Conservation (phyloP, 2,888 invertebrate species). For the Leptinotarsa tumamoca region DNA sequence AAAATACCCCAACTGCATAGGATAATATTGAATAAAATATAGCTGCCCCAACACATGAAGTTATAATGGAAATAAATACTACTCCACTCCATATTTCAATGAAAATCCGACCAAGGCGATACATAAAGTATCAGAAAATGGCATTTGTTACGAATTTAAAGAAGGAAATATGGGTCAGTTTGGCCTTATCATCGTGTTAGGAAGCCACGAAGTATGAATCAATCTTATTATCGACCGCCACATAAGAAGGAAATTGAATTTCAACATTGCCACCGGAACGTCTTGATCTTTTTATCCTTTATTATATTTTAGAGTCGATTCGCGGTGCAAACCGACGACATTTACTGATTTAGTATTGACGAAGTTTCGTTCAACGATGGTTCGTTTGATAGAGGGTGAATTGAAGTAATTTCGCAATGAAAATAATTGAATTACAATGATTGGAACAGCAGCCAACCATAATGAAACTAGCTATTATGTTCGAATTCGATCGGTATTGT, state of each 20-base stretch:
- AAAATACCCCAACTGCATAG: not conserved
- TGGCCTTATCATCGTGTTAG: slow-evolving; percentile 49
- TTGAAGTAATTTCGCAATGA: not conserved
- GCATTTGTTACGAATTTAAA: slow-evolving; percentile 42
- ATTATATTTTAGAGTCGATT: slow-evolving; percentile 41
- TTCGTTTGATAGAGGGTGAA: not conserved
- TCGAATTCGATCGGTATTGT: not conserved
- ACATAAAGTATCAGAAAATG: slow-evolving; percentile 45
- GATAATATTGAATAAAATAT: not conserved
- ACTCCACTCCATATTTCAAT: slow-evolving; percentile 29
- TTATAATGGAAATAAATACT: slow-evolving; percentile 5
- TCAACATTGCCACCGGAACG: slow-evolving; percentile 47
- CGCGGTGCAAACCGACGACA: slow-evolving; percentile 27
- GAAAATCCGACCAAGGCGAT: slow-evolving; percentile 29
- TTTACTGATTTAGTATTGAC: slow-evolving; percentile 34
- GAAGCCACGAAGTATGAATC: slow-evolving; percentile 52
- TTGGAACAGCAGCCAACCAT: not conserved
- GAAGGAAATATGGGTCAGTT: slow-evolving; percentile 49
- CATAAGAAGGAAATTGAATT: slow-evolving; percentile 53
- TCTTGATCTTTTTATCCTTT: slow-evolving; percentile 46
- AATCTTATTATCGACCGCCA: slow-evolving; percentile 53
- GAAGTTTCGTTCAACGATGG: slow-evolving; percentile 27
- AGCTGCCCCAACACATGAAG: not conserved
- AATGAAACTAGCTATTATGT: not conserved
- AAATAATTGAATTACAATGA: not conserved